Evolutionary conservation across 2,888 invertebrate genomes (phyloP), one percentile per base, ranked within the genome.

Genomic region (Dryomyza anilis): DNA sequence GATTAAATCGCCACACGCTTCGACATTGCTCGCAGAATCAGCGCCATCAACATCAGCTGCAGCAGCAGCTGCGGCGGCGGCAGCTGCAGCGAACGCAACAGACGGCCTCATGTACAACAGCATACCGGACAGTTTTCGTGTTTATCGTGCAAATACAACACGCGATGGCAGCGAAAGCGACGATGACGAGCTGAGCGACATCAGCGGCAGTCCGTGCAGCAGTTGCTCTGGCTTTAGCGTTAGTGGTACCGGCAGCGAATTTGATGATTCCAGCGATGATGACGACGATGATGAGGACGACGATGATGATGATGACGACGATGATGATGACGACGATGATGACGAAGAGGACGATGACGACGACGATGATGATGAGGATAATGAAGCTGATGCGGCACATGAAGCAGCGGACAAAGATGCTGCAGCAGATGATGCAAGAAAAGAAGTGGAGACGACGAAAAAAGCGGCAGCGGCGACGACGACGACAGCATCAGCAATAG

Each of bases 41-140:
- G 30, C 70, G 50, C 45, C 61, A 48, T 25, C 71, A 29, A 46
- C 63, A 16, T 29, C 57, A 8, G 57, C 25, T 27, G 63, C n/a
- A n/a, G n/a, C n/a, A n/a, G 36, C 6, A 12, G 60, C 39, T 45
- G 45, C 29, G 6, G 56, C 65, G 62, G 61, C 70, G 1, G 53
- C 71, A 61, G 33, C 70, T 52, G 48, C 61, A 48, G 25, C 71
- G 29, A 46, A 60, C 14, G 45, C 48, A 8, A 25, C 33, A n/a
- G 63, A 55, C 29, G 23, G 63, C 14, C 33, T 61, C 43, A 29
- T 53, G 14, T 61, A 61, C 39, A 61, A 61, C n/a, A 61, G 76
- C 46, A 83, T 83, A 59, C 83, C 86, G 3, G 86, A 86, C 68
- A 86, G 86, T 73, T 87, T 86, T 78, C 84, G 85, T 4, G 84